Evolutionary conservation across 2,113 vertebrate species (phyloP), one percentile per base, ranked within the genome.

Genomic region (Perognathus longimembris): DNA sequence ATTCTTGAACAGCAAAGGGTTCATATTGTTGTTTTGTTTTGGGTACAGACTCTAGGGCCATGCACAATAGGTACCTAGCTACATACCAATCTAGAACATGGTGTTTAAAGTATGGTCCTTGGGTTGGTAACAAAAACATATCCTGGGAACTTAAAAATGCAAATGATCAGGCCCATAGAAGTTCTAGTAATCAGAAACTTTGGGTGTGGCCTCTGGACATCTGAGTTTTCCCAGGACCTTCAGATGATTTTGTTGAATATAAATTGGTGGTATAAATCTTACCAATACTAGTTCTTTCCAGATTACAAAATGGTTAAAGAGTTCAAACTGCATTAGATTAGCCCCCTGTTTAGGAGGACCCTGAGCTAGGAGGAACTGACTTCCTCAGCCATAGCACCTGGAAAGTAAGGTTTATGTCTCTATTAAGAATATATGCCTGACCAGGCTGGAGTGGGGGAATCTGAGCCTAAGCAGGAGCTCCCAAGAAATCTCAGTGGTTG

Each of bases 351-450:
- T 75, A 83, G 26, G 50, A 67, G 20, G 11, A 5, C 32, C 22
- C 64, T 42, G 12, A 92, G 61, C 78, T 83, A 63, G 34, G 6
- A 88, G 67, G 54, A 93, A 69, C 20, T 59, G 63, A 64, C 24
- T 83, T 67, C 89, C 40, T 57, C 57, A 42, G 21, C 7, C 61
- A 32, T 66, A 54, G 75, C 21, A 76, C 45, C 42, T 74, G 64
- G 38, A 78, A 83, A 95, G 75, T 34, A 64, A 80, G 1, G 32
- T 92, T 74, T 85, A 22, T 59, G 10, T 85, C 36, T 73, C 40
- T 67, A 9, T 45, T 66, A 66, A 28, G 28, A 66, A 30, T 28
- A 1, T 73, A 75, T 67, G 61, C 40, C 32, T 50, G 36, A 45
- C 36, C 15, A 82, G 28, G 38, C 54, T 73, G 18, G 40, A 11